Percentiles rank a stretch among this genome's conserved stretches.
Conservation (phyloP, 2,113 vertebrate species). For the Mus musculus region DNA sequence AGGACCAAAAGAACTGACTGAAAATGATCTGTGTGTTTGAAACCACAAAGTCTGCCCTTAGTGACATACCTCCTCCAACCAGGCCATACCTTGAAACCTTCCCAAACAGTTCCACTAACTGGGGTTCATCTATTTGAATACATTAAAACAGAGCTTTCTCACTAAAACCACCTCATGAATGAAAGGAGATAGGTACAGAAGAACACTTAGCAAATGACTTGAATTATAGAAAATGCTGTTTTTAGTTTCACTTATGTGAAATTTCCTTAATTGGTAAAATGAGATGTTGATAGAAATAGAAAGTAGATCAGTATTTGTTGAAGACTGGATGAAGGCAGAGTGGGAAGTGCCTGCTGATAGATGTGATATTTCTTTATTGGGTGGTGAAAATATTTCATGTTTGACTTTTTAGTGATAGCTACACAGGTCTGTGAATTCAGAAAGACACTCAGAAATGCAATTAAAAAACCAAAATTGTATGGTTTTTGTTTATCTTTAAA, state of each 20-base stretch:
- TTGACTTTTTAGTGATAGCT: background rate
- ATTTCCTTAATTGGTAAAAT: background rate
- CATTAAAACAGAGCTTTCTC: background rate
- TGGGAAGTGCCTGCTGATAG: background rate
- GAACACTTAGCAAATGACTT: background rate
- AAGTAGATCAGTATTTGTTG: background rate
- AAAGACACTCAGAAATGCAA: background rate
- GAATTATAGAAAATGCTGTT: background rate
- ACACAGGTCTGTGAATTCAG: background rate
- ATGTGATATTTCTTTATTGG: background rate
- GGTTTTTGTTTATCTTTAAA: slow-evolving; percentile 31
- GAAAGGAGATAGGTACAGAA: slow-evolving; percentile 2
- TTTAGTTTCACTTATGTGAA: background rate
- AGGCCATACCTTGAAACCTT: background rate
- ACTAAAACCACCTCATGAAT: background rate
- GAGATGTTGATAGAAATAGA: background rate
- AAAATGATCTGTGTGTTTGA: background rate
- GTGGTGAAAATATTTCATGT: slow-evolving; percentile 5
- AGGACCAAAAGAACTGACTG: background rate
- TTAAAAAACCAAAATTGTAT: background rate
- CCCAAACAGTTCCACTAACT: background rate
- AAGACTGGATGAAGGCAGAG: background rate
- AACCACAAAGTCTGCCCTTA: background rate
- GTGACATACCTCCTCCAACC: background rate
- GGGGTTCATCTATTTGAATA: background rate